Evolutionary conservation across 2,113 vertebrate genomes (phyloP).

Genomic region (Xiphophorus couchianus): DNA sequence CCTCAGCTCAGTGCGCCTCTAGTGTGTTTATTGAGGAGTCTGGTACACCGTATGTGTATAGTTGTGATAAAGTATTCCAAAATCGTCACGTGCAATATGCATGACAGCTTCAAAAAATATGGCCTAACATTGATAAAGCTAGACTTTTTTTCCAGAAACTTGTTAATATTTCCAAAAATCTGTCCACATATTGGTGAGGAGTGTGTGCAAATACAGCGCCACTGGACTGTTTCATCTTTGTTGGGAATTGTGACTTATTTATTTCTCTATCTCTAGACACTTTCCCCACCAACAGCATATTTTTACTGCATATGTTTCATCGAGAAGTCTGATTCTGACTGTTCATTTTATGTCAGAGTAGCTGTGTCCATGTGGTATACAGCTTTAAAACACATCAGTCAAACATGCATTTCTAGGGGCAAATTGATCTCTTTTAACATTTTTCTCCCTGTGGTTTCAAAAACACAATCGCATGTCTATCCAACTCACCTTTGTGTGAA

Average conservation of each 20-base stretch:
- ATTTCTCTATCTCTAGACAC: neutral
- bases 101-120: neutral
- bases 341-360: neutral
- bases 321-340: neutral
- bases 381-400: neutral
- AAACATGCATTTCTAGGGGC: neutral
- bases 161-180: neutral
- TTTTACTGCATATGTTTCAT: neutral
- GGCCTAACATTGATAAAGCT: neutral
- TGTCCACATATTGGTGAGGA: neutral
- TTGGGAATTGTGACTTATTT: neutral
- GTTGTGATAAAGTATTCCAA: constrained; percentile 4
- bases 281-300: neutral
- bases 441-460: too few species aligned
- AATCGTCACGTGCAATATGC: neutral
- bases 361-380: neutral
- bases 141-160: neutral
- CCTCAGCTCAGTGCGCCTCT: constrained; percentile 33
- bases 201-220: neutral
- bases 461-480: too few species aligned
- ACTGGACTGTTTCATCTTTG: neutral
- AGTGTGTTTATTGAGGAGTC: constrained; percentile 6
- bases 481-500: too few species aligned
- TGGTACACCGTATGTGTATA: constrained; percentile 11
- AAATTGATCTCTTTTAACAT: too few species aligned